phyloP scores from a whole-genome alignment of 2,888 invertebrate genomes.

The Drosophila cracens region DNA sequence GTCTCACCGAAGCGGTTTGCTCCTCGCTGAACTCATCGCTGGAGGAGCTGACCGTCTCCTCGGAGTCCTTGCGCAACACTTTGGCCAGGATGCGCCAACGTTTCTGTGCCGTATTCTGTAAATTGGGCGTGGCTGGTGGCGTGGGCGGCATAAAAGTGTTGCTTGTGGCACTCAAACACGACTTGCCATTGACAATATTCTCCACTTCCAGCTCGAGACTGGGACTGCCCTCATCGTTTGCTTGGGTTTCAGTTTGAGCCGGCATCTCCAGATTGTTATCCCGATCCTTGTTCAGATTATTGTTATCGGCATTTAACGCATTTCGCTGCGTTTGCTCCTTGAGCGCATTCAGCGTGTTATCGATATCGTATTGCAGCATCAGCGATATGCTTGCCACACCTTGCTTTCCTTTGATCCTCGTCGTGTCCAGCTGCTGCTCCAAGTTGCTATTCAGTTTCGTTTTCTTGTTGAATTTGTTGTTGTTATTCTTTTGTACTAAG shows the following conservation, averaged over 20 bases:
- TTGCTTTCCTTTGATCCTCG: constrained; percentile 12
- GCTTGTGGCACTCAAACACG: constrained; percentile 15
- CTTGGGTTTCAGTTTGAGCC: constrained; percentile 4
- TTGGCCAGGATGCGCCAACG: constrained; percentile 90
- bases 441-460: constrained; percentile 40
- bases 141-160: constrained; percentile 73
- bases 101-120: constrained; percentile 87
- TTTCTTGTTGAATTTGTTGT: constrained; percentile 21
- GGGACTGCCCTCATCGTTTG: constrained; percentile 23
- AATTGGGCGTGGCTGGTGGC: constrained; percentile 82
- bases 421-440: constrained; percentile 13
- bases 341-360: constrained; percentile 84
- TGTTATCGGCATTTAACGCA: constrained; percentile 40
- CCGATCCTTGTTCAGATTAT: constrained; percentile 28
- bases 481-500: constrained; percentile 66
- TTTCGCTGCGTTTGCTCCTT: constrained; percentile 77
- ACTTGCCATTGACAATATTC: constrained; percentile 50
- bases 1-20: constrained; percentile 86
- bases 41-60: constrained; percentile 83
- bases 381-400: constrained; percentile 75
- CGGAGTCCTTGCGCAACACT: constrained; percentile 86
- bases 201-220: constrained; percentile 58
- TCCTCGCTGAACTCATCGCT: constrained; percentile 82
- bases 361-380: constrained; percentile 84
- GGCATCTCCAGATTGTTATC: constrained; percentile 47